These are phyloP conservation scores for Phainopepla nitens DNA, from an alignment of 2,113 vertebrate species.

Conservation along the genomic window DNA sequence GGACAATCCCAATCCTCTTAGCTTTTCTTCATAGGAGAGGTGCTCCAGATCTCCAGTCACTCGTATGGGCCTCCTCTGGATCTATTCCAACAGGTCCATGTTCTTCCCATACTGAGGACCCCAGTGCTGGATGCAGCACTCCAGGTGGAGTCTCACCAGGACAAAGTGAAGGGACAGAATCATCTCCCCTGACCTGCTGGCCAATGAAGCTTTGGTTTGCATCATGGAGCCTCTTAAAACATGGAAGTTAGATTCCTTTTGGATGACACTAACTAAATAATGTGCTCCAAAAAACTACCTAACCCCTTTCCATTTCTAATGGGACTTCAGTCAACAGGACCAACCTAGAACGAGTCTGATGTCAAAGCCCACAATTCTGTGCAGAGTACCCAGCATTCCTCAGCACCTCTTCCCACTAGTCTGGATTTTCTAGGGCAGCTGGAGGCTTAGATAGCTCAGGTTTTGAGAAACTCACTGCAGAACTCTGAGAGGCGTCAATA, in stretches of 20 bases:
- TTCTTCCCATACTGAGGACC: accelerated
- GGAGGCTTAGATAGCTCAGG: background rate
- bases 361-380: background rate
- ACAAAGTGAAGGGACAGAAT: background rate
- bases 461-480: background rate
- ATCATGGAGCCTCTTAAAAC: background rate
- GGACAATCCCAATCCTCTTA: background rate
- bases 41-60: accelerated
- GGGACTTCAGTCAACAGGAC: background rate
- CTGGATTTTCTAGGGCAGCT: background rate
- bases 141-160: background rate
- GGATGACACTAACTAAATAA: background rate
- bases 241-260: background rate
- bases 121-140: background rate
- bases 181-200: background rate
- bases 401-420: background rate
- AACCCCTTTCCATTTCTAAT: background rate
- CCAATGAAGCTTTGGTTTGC: background rate
- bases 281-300: background rate
- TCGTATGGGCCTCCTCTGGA: background rate
- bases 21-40: background rate
- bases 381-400: background rate
- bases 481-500: background rate
- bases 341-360: background rate
- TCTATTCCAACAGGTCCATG: accelerated